Base-by-base conservation (phyloP, 2,113 vertebrate species). In the Eonycteris spelaea region DNA sequence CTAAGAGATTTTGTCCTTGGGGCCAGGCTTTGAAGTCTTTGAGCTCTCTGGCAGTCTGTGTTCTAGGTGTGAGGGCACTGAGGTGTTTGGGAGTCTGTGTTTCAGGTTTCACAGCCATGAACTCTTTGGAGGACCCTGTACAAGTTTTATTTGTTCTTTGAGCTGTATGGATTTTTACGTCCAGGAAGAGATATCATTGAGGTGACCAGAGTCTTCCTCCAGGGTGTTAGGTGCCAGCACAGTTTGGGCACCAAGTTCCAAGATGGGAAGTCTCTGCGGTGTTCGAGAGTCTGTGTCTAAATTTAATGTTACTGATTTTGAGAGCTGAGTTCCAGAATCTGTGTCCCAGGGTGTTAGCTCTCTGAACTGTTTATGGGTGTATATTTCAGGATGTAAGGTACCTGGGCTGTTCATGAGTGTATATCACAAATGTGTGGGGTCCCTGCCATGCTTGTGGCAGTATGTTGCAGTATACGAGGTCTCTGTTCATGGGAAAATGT, bases 101-200 rank as follows among this genome's bases (percentile, higher is more conserved):
- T 61, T 82, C 51, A 15, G 16, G 53, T 82, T 91, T 95, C 86
- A 63, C 7, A 77, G 70, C 74, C 43, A n/a, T 71, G 86, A 48
- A 48, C 75, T 65, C 61, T 86, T 80, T 24, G 91, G 43, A 95
- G 68, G 33, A 80, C 24, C 10, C 15, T 28, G 1, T 79, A 51
- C 7, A 78, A 79, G 55, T 95, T 88, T 91, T 65, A 78, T 92
- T 80, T 82, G 13, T 87, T 87, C 68, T 87, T 77, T 63, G 86
- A 93, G 38, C 7, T 78, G 8, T 71, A 19, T 82, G 59, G 19
- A 61, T 90, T 65, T 95, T 63, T 93, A 90, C 55, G 40, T 65
- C 24, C 53, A 77, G 40, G 40, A 90, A 92, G 57, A 28, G 19
- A 45, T 21, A 70, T 70, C 75, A 82, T 40, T 0, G 10, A 95